Percentiles rank a stretch among this genome's conserved stretches.
These are phyloP conservation scores for Nephila pilipes DNA, from an alignment of 1,140 invertebrate genomes.

Conservation along the genomic window DNA sequence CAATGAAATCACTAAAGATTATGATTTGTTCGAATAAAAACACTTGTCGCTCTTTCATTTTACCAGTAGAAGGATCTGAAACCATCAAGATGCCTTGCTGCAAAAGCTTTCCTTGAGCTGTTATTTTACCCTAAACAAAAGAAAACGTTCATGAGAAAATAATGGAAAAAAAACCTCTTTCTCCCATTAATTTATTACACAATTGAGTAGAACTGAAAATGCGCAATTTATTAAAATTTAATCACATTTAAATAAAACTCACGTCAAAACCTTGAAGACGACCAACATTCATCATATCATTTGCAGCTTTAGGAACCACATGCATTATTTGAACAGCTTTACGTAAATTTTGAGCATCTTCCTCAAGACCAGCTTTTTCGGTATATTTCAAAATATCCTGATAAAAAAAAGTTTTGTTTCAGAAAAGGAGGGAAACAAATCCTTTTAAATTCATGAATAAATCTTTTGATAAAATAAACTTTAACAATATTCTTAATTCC, in stretches of 20 bases:
- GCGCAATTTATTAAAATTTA: too few relatives aligned
- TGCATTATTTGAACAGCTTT: slow-evolving; percentile 92
- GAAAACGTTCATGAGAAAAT: slow-evolving; percentile 13
- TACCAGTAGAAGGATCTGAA: slow-evolving; percentile 85
- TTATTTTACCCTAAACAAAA: slow-evolving; percentile 94
- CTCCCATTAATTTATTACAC: too few relatives aligned
- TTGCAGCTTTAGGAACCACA: slow-evolving; percentile 97
- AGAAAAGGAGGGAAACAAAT: background rate
- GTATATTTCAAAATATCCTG: slow-evolving; percentile 85
- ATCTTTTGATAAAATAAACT: background rate
- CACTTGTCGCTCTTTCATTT: slow-evolving; percentile 94
- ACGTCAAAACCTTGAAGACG: slow-evolving; percentile 98
- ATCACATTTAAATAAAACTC: slow-evolving; percentile 81
- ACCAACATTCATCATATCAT: slow-evolving; percentile 99
- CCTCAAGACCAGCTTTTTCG: slow-evolving; percentile 84
- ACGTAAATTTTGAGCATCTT: slow-evolving; percentile 87
- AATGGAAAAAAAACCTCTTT: background rate
- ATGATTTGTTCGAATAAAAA: slow-evolving; percentile 99
- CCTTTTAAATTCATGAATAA: background rate
- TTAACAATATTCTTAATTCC: too few relatives aligned
- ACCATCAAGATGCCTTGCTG: slow-evolving; percentile 94
- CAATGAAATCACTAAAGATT: slow-evolving; percentile 97
- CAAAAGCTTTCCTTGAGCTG: slow-evolving; percentile 96
- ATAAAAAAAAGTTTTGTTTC: background rate
- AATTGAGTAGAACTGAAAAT: too few relatives aligned